Conservation (phyloP, 1,140 invertebrate species). For the Eubasilissa regina region DNA sequence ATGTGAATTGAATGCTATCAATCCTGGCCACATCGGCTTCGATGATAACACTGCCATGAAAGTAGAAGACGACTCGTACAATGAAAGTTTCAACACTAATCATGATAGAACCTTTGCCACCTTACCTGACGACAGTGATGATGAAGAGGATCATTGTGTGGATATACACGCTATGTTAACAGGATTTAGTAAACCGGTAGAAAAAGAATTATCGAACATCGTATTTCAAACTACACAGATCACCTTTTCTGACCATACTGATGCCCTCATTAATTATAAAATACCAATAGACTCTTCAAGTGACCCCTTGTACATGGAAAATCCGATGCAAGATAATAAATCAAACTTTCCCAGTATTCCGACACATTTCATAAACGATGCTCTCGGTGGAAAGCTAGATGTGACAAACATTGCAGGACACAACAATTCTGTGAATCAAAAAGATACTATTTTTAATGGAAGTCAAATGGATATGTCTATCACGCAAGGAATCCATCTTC, state of each 20-base stretch:
- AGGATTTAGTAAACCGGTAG: slow-evolving; percentile 18
- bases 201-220: slow-evolving; percentile 45
- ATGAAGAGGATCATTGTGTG: slow-evolving; percentile 50
- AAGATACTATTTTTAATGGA: slow-evolving; percentile 31
- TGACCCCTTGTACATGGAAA: slow-evolving; percentile 5
- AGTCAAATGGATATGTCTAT: slow-evolving; percentile 50
- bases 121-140: slow-evolving; percentile 30
- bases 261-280: slow-evolving; percentile 56
- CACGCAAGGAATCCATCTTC: slow-evolving; percentile 31
- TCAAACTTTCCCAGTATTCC: not conserved
- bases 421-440: not conserved
- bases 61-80: slow-evolving; percentile 6
- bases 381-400: not conserved
- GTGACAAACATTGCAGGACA: not conserved
- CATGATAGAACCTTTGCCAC: slow-evolving; percentile 51
- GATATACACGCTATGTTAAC: slow-evolving; percentile 42
- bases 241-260: slow-evolving; percentile 51
- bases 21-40: too few relatives aligned
- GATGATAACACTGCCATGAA: not conserved
- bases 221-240: slow-evolving; percentile 30
- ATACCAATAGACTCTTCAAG: slow-evolving; percentile 33
- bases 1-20: too few relatives aligned
- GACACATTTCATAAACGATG: not conserved
- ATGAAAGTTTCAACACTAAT: slow-evolving; percentile 13
- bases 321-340: not conserved